phyloP scores from a whole-genome alignment of 2,797 vertebrate species.

The Acanthurus tractus region DNA sequence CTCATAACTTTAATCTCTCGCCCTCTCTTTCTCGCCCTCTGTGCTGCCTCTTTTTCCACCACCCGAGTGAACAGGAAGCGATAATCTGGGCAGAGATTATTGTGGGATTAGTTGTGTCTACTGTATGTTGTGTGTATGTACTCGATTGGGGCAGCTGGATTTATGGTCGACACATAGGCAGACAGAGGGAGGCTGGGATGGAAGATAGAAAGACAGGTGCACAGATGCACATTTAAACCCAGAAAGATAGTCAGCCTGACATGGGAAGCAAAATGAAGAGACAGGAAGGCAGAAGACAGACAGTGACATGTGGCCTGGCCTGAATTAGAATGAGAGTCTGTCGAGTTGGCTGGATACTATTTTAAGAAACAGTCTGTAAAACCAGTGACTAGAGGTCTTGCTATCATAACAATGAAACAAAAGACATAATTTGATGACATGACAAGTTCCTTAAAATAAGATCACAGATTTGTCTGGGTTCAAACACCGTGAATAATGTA shows the following conservation, averaged over 20 bases:
- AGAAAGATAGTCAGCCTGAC: constrained; percentile 31
- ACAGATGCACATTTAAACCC: constrained; percentile 28
- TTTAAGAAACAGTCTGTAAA: too few relatives aligned
- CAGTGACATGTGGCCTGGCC: constrained; percentile 26
- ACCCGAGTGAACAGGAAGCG: constrained; percentile 45
- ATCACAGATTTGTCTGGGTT: too few relatives aligned
- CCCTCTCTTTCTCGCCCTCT: constrained; percentile 11
- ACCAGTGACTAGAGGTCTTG: too few relatives aligned
- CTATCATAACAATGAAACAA: too few relatives aligned
- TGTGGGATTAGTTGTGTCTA: constrained; percentile 74
- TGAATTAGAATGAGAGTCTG: constrained; percentile 29
- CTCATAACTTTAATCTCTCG: constrained; percentile 59
- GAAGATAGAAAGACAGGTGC: constrained; percentile 49
- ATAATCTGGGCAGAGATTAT: constrained; percentile 79
- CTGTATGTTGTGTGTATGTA: constrained; percentile 54
- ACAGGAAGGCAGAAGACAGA: constrained; percentile 14
- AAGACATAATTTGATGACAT: too few relatives aligned
- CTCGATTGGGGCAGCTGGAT: constrained; percentile 16
- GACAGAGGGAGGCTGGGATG: constrained; percentile 19
- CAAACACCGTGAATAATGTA: too few relatives aligned
- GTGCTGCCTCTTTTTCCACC: constrained; percentile 38
- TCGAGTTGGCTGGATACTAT: constrained; percentile 26
- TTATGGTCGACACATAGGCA: constrained; percentile 3
- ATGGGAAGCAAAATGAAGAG: constrained; percentile 6
- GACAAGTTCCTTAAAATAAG: too few relatives aligned